These are phyloP conservation scores for Hirtodrosophila histrioides DNA, from an alignment of 2,888 invertebrate species.

Conservation along the genomic window DNA sequence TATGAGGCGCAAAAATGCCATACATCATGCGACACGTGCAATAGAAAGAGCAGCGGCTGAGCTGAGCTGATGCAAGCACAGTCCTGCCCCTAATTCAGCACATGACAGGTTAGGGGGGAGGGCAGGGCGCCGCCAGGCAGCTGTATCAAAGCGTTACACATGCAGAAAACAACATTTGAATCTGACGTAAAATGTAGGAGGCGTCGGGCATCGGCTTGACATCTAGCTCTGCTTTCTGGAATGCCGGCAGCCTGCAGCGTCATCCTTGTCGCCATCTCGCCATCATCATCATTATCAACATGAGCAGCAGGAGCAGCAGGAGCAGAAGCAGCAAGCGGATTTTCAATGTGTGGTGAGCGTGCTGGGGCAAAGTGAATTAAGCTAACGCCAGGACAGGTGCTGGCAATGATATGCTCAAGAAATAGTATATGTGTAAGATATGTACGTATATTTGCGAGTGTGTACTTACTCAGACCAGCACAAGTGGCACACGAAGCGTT, in stretches of 20 bases:
- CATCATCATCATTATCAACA: conserved; percentile 3
- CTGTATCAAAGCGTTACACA: conserved; percentile 40
- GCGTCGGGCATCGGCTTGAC: conserved; percentile 15
- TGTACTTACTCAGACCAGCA: conserved; percentile 7
- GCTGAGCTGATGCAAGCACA: conserved; percentile 3
- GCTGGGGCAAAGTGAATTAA: conserved; percentile 52
- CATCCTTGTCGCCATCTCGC: conserved; percentile 42
- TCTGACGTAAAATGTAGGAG: conserved; percentile 43
- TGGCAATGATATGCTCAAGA: conserved; percentile 43
- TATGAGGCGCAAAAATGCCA: conserved; percentile 79
- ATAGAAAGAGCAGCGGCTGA: not conserved
- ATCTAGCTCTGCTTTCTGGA: conserved; percentile 14
- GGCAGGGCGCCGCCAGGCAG: conserved; percentile 16
- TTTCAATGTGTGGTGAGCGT: conserved; percentile 8
- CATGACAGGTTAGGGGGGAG: conserved; percentile 24
- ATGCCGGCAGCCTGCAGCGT: conserved; percentile 33
- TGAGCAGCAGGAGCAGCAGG: conserved; percentile 18
- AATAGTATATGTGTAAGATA: conserved; percentile 5
- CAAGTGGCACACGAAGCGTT: conserved; percentile 63
- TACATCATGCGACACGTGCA: conserved; percentile 69
- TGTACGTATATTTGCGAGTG: not conserved
- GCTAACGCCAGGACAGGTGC: conserved; percentile 43
- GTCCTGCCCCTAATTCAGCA: conserved; percentile 41
- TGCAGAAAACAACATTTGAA: conserved; percentile 54
- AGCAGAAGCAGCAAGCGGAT: conserved; percentile 7